These are phyloP conservation scores for Tachina fera DNA, from an alignment of 2,888 invertebrate species.

Conservation along the genomic window DNA sequence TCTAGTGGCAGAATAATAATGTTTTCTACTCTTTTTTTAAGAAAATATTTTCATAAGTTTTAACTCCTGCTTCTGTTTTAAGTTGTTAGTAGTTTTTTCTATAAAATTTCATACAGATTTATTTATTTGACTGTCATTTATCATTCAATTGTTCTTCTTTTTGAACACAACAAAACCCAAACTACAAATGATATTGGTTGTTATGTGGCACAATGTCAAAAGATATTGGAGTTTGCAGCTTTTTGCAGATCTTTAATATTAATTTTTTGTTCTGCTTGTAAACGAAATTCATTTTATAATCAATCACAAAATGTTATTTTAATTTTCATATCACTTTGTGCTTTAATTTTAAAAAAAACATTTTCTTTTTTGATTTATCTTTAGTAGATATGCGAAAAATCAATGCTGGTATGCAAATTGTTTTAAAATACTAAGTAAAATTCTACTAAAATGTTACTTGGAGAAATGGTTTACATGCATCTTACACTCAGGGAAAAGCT, in stretches of 20 bases:
- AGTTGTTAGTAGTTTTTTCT: background rate
- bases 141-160: conserved; percentile 35
- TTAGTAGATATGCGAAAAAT: background rate
- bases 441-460: conserved; percentile 30
- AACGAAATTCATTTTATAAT: conserved; percentile 50
- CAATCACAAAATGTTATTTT: conserved; percentile 59
- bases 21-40: background rate
- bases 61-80: conserved; percentile 16
- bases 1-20: background rate
- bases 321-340: conserved; percentile 36
- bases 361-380: background rate
- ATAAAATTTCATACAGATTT: conserved; percentile 42
- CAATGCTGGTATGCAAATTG: conserved; percentile 16
- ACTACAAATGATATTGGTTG: conserved; percentile 46
- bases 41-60: conserved; percentile 36
- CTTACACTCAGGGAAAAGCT: too few relatives aligned
- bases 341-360: background rate
- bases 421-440: conserved; percentile 31
- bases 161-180: conserved; percentile 7
- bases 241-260: conserved; percentile 1
- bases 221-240: conserved; percentile 29
- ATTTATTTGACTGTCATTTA: conserved; percentile 59
- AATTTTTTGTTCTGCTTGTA: background rate
- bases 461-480: background rate
- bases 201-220: conserved; percentile 48